A percentile compares a stretch with the other conserved stretches of the same genome.
Evolutionary conservation across 2,888 invertebrate genomes (phyloP).

Genomic region (Hirtodrosophila trivittata): DNA sequence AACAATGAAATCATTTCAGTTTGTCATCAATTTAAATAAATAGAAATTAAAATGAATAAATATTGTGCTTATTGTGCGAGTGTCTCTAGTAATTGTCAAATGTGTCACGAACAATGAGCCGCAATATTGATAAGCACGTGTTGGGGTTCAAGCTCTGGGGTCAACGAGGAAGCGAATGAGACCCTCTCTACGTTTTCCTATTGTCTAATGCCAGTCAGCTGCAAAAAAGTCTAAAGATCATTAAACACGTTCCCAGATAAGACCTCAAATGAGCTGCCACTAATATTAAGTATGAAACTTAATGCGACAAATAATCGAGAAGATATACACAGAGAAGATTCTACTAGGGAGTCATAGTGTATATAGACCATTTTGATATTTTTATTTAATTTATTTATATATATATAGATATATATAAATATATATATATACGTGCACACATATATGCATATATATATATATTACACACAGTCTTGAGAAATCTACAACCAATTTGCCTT

Average conservation of each 20-base stretch:
- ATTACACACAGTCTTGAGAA: no score
- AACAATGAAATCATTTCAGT: constrained; percentile 62
- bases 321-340: no score
- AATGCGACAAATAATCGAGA: no score
- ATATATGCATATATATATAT: no score
- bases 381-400: no score
- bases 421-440: no score
- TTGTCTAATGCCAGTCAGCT: constrained; percentile 58
- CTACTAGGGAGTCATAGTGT: no score
- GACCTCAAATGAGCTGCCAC: constrained; percentile 9
- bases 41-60: constrained; percentile 71
- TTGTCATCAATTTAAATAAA: constrained; percentile 77
- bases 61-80: constrained; percentile 39
- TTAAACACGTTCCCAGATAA: constrained; percentile 37
- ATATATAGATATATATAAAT: no score
- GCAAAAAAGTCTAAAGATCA: constrained; percentile 43
- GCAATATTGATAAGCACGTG: constrained; percentile 71
- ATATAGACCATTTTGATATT: no score
- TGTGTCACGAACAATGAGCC: constrained; percentile 63
- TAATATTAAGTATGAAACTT: not conserved
- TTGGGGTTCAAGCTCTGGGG: constrained; percentile 64
- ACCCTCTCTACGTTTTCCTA: constrained; percentile 40
- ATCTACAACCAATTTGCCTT: no score
- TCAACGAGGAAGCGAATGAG: constrained; percentile 65
- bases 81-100: constrained; percentile 44